These are phyloP conservation scores for Parelbella ahira DNA, from an alignment of 2,888 invertebrate species.

Conservation along the genomic window DNA sequence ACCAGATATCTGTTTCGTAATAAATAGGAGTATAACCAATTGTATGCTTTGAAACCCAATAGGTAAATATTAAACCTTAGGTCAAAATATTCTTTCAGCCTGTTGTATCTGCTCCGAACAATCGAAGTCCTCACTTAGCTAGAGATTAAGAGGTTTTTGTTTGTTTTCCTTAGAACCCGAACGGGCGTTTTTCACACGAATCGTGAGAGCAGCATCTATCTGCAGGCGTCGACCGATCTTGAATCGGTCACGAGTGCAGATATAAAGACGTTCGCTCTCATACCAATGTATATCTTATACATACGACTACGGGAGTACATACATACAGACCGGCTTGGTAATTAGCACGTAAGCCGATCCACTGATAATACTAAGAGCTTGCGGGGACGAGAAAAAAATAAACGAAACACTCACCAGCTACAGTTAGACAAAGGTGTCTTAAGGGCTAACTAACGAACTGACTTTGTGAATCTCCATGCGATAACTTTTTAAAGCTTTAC, in stretches of 20 bases:
- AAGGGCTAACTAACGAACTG: conserved; percentile 5
- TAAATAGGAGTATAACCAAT: too few species aligned
- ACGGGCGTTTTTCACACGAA: conserved; percentile 23
- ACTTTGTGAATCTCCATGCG: conserved; percentile 3
- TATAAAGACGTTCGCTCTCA: conserved; percentile 28
- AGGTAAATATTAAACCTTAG: too few species aligned
- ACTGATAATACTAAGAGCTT: conserved; percentile 23
- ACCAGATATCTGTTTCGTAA: too few species aligned
- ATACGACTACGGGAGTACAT: too few species aligned
- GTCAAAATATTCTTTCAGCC: too few species aligned
- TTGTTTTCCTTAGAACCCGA: conserved; percentile 10
- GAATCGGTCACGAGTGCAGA: conserved; percentile 30
- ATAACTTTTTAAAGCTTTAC: too few species aligned
- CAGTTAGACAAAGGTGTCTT: conserved; percentile 21
- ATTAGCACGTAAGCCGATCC: conserved; percentile 30
- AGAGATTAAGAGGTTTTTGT: conserved; percentile 12
- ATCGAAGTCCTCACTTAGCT: conserved; percentile 6
- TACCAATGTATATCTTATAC: not conserved
- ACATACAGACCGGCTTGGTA: conserved; percentile 22
- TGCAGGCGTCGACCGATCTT: conserved; percentile 18
- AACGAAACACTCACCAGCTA: conserved; percentile 6
- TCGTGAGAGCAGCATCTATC: conserved; percentile 21
- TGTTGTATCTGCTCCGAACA: too few species aligned
- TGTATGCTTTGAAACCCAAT: too few species aligned
- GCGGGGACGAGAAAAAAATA: conserved; percentile 14